A percentile compares a stretch with the other conserved stretches of the same genome.
phyloP scores from a whole-genome alignment of 2,888 invertebrate genomes.

The Hetaerina titia region DNA sequence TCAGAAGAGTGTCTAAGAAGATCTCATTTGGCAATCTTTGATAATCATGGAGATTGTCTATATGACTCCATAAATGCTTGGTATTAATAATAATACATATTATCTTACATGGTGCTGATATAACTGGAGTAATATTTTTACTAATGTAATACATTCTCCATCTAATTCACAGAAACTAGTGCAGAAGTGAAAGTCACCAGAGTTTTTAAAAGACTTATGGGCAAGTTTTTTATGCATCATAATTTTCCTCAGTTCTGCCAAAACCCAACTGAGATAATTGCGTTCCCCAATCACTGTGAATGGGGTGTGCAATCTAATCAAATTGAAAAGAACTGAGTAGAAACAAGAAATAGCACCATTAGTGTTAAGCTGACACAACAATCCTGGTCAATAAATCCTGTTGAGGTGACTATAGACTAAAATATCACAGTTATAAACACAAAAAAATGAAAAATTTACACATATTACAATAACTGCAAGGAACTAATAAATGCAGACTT shows the following conservation, averaged over 20 bases:
- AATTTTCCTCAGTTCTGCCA: neutral
- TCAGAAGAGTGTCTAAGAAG: neutral
- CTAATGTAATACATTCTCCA: neutral
- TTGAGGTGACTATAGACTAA: neutral
- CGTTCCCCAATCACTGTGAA: neutral
- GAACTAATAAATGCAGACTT: too few relatives aligned
- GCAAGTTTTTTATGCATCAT: neutral
- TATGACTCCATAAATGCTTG: neutral
- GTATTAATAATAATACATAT: neutral
- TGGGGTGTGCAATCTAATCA: neutral
- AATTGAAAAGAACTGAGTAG: neutral
- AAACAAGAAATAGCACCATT: neutral
- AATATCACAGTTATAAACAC: neutral
- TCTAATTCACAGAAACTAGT: neutral
- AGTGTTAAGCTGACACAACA: neutral
- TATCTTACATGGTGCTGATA: too few relatives aligned
- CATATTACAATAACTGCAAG: too few relatives aligned
- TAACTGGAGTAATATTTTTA: neutral
- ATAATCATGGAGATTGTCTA: neutral
- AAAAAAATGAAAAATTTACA: too few relatives aligned
- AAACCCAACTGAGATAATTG: neutral
- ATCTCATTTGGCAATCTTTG: neutral
- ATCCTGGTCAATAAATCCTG: neutral
- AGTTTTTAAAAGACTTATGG: neutral
- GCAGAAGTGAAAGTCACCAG: neutral